A percentile compares a stretch with the other conserved stretches of the same genome.
Conservation (phyloP, 2,888 invertebrate genomes). For the Notodonta ziczac region DNA sequence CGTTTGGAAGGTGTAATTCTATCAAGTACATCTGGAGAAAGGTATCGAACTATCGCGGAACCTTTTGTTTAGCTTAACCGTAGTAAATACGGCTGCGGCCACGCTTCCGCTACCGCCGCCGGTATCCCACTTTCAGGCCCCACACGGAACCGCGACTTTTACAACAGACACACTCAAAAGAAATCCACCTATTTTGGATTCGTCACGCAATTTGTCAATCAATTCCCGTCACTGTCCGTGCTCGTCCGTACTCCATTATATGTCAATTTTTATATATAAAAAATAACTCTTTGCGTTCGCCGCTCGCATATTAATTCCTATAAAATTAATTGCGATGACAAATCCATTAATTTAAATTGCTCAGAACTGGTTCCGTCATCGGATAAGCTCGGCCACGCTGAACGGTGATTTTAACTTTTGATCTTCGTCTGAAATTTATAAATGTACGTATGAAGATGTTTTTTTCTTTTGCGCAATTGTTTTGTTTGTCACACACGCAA, state of each 20-base stretch:
- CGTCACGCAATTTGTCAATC: constrained; percentile 84
- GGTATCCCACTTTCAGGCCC: constrained; percentile 46
- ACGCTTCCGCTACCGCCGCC: constrained; percentile 19
- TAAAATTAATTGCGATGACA: constrained; percentile 84
- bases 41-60: too few relatives aligned
- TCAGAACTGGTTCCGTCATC: constrained; percentile 63
- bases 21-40: too few relatives aligned
- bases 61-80: too few relatives aligned
- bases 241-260: constrained; percentile 74
- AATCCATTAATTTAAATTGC: constrained; percentile 81
- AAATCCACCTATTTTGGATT: constrained; percentile 83
- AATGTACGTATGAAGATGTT: constrained; percentile 11
- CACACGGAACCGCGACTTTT: constrained; percentile 59
- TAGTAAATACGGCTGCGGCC: background rate
- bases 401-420: constrained; percentile 29
- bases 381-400: constrained; percentile 33
- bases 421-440: constrained; percentile 19
- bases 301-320: constrained; percentile 82
- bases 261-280: constrained; percentile 75
- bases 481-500: background rate
- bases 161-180: constrained; percentile 77
- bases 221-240: constrained; percentile 75
- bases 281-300: constrained; percentile 74
- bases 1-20: too few relatives aligned
- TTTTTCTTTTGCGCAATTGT: constrained; percentile 2